Conservation (phyloP, 2,888 invertebrate species). For the Dolomedes plantarius region DNA sequence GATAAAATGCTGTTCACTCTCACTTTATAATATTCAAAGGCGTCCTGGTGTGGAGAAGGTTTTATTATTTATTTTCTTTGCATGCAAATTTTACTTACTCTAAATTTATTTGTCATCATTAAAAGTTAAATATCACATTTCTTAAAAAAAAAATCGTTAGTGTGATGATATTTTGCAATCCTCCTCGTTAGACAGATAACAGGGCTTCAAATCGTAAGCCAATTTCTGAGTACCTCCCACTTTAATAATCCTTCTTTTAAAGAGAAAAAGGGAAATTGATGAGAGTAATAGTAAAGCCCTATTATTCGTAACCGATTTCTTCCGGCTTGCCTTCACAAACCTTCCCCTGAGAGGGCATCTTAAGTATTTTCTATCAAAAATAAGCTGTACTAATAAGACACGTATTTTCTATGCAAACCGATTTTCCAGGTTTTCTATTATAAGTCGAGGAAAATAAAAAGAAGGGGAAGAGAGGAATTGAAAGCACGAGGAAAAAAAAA, state of each 20-base stretch:
- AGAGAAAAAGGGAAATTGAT: neutral
- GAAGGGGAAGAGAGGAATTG: conserved; percentile 3
- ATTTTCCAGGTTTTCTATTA: conserved; percentile 23
- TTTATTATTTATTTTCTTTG: no score
- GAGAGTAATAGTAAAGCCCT: conserved; percentile 15
- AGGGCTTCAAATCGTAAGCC: neutral
- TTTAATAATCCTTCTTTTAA: conserved; percentile 1
- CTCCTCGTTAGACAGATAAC: conserved; percentile 1
- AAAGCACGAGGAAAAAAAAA: conserved; percentile 40
- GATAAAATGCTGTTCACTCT: no score
- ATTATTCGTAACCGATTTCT: conserved; percentile 9
- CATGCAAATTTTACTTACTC: neutral
- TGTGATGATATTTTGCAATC: neutral
- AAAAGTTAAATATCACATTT: neutral
- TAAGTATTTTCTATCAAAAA: conserved; percentile 29
- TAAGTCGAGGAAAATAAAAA: conserved; percentile 22
- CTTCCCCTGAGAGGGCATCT: conserved; percentile 9
- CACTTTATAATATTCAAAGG: no score
- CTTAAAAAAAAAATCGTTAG: neutral
- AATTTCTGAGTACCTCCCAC: neutral
- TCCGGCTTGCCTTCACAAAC: conserved; percentile 15
- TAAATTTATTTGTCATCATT: neutral
- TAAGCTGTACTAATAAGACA: conserved; percentile 36
- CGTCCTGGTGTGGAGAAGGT: no score
- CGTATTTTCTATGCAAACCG: conserved; percentile 34